phyloP scores from a whole-genome alignment of 2,113 vertebrate species.

The Sprattus sprattus region DNA sequence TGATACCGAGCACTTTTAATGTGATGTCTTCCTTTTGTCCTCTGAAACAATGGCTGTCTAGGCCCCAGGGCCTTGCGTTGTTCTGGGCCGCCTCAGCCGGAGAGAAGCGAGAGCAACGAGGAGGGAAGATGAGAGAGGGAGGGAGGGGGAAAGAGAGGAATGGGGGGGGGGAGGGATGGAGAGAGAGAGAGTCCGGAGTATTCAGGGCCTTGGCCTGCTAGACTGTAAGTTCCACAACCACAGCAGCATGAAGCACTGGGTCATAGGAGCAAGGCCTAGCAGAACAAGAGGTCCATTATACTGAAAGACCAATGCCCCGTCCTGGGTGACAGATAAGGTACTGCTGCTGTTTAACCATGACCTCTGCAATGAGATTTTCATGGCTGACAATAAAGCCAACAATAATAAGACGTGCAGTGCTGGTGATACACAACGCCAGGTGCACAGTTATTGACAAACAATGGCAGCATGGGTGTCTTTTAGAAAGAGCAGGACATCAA shows the following conservation, averaged over 20 bases:
- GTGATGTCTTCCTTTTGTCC: slow-evolving; percentile 68
- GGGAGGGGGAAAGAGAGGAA: neutral
- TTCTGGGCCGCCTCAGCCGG: slow-evolving; percentile 54
- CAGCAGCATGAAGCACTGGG: neutral
- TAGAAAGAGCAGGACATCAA: neutral
- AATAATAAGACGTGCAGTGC: neutral
- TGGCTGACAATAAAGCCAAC: neutral
- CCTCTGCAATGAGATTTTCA: neutral
- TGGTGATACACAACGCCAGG: neutral
- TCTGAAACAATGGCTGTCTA: slow-evolving; percentile 63
- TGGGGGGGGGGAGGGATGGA: neutral
- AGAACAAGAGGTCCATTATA: neutral
- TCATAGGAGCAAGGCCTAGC: neutral
- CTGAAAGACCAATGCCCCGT: neutral
- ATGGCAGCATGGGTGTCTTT: neutral
- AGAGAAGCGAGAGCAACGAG: slow-evolving; percentile 32
- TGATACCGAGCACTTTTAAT: slow-evolving; percentile 64
- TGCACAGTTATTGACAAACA: neutral
- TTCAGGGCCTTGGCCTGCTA: slow-evolving; percentile 3
- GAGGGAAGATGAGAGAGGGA: slow-evolving; percentile 48
- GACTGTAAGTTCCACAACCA: neutral
- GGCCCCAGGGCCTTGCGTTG: slow-evolving; percentile 61
- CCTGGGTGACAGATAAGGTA: neutral
- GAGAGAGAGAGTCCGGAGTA: neutral
- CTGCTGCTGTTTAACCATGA: neutral